Evolutionary conservation across 2,113 vertebrate genomes (phyloP), one percentile per base, ranked within the genome.

Genomic region (Cyphomyrus discorhynchus): DNA sequence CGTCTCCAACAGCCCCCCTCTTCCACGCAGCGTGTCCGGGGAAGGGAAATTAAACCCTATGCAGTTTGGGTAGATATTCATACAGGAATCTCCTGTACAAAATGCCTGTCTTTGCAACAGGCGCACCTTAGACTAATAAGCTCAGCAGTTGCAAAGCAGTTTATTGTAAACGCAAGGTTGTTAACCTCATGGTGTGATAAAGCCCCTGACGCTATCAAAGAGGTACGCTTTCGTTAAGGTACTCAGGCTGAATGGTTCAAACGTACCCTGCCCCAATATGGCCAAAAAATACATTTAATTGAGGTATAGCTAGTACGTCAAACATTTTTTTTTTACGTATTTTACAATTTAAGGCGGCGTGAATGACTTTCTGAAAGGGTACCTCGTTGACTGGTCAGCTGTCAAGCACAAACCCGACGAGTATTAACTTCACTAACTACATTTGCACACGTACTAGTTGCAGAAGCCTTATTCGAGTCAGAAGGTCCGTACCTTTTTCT

Each of bases 401-500:
- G 92, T 93, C 94, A 94, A 93, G 92, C 92, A 47, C 53, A 39
- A 45, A 83, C 27, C 27, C 39, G 19, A 45, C 31, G 19, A 46
- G 35, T 17, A n/a, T 87, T 5, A 87, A 24, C 46, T 86, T 13
- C 86, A 87, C 42, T 17, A 77, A 80, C 74, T 39, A 84, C 56
- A 70, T 31, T 31, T 13, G 85, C 62, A 90, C 82, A 90, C 85
- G 84, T 52, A 83, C 56, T 58, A 88, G 49, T 62, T 88, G 58
- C 42, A 88, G 92, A 94, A 94, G 94, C 92, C 94, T 92, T 90
- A 94, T 89, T 94, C 91, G 85, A 93, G 94, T 94, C 93, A 94
- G 92, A 92, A 94, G 93, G 92, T 94, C 94, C 97, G 91, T 98
- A 99, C 98, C 98, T 99, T 98, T 96, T 97, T 98, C 95, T 98